These are phyloP conservation scores for Electrophaes corylata DNA, from an alignment of 2,888 invertebrate genomes.

Conservation along the genomic window DNA sequence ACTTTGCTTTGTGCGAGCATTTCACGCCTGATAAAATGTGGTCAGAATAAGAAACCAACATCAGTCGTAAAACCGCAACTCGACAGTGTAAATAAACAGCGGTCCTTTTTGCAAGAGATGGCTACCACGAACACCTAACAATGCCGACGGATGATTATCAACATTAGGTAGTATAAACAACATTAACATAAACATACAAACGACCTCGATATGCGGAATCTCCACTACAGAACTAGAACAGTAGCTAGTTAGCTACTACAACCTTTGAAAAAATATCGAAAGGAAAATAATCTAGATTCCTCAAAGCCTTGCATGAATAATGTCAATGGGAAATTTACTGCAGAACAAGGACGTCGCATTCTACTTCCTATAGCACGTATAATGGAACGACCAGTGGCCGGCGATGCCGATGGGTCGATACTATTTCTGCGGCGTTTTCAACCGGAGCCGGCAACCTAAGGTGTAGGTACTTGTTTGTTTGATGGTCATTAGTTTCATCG, in stretches of 20 bases:
- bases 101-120: constrained; percentile 23
- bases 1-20: neutral
- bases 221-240: neutral
- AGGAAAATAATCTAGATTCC: constrained; percentile 36
- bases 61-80: constrained; percentile 33
- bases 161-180: constrained; percentile 23
- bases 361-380: constrained; percentile 62
- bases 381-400: constrained; percentile 57
- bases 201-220: constrained; percentile 38
- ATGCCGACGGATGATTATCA: constrained; percentile 32
- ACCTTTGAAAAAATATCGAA: constrained; percentile 18
- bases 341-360: constrained; percentile 62
- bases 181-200: constrained; percentile 36
- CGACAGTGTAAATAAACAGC: constrained; percentile 36
- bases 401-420: constrained; percentile 72
- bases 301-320: constrained; percentile 39
- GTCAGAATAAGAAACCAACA: constrained; percentile 22
- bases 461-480: constrained; percentile 29
- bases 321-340: constrained; percentile 52
- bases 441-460: constrained; percentile 41
- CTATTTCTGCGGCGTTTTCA: constrained; percentile 76
- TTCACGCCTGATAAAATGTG: constrained; percentile 11
- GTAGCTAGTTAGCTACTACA: neutral
- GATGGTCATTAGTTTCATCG: constrained; percentile 44
- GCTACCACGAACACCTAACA: constrained; percentile 30